These are phyloP conservation scores for Pantherophis vulpinus DNA, from an alignment of 2,797 vertebrate genomes.

Conservation along the genomic window DNA sequence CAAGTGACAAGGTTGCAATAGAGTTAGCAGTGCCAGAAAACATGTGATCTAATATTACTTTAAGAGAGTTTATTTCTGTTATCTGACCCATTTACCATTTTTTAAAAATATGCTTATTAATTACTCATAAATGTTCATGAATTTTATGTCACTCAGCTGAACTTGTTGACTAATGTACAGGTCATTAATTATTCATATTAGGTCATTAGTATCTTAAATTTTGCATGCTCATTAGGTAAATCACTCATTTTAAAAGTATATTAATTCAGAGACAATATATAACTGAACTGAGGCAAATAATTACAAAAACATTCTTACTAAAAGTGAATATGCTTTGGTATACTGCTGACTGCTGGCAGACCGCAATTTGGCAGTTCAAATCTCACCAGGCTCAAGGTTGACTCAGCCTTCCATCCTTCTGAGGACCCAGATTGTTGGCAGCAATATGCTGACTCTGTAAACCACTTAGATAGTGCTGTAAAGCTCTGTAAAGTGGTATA, in stretches of 20 bases:
- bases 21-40: neutral
- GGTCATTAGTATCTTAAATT: conserved; percentile 64
- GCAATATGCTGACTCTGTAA: too few relatives aligned
- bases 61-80: neutral
- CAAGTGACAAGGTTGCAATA: neutral
- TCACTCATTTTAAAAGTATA: conserved; percentile 51
- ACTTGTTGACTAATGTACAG: conserved; percentile 58
- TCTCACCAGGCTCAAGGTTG: too few relatives aligned
- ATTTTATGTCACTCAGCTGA: conserved; percentile 65
- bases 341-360: too few relatives aligned
- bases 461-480: too few relatives aligned
- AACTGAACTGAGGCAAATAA: conserved; percentile 42
- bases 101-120: conserved; percentile 62
- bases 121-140: conserved; percentile 70
- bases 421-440: too few relatives aligned
- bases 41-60: neutral
- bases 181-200: conserved; percentile 71
- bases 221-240: conserved; percentile 66
- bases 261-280: conserved; percentile 46
- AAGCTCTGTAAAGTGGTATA: too few relatives aligned
- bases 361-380: too few relatives aligned
- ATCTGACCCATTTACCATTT: conserved; percentile 17
- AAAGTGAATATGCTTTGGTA: neutral
- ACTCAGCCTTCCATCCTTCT: too few relatives aligned
- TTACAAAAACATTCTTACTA: conserved; percentile 18